Base-by-base conservation (phyloP, 2,113 vertebrate species). In the Pogona vitticeps region DNA sequence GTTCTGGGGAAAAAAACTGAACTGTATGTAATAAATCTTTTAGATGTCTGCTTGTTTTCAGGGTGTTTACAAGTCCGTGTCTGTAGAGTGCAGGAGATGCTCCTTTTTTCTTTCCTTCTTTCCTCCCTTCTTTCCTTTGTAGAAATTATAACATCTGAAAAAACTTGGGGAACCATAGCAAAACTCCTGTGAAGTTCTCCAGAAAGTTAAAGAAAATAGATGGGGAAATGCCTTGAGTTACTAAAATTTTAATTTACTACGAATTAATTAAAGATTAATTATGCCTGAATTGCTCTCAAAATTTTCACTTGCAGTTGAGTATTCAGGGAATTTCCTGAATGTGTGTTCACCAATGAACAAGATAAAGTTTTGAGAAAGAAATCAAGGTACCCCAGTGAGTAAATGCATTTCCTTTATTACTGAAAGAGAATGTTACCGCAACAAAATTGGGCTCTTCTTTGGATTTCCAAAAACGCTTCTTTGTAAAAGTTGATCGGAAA, bases 181-280 rank as follows among this genome's bases (percentile, higher is more conserved):
- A 86, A 92, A 89, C 88, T 91, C 33, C 84, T 91, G 83, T 92
- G 91, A 90, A 93, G 72, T 90, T 71, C 82, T 90, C 76, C 89
- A 91, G 84, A 92, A 83, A 70, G 76, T 91, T 90, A 76, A 56
- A 81, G 86, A 84, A 91, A 87, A 80, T 65, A 92, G 58, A 85
- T 92, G 42, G 82, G 77, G 82, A 90, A 93, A 92, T 88, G 68
- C 82, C 59, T 84, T 88, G 77, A 92, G 71, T 93, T 94, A 90
- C 87, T 86, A 91, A 92, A 92, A 82, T 80, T n/a, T 83, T 86
- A 90, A 94, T 93, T 92, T 91, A 65, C 0, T 93, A 12, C 85
- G 79, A 92, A 91, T 92, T 93, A 94, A 92, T 91, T 94, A 90
- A 65, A 90, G 56, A 31, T 82, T 93, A 92, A 87, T 90, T 94